Evolutionary conservation across 2,888 invertebrate species (phyloP).

Genomic region (Caenorhabditis sp.): DNA sequence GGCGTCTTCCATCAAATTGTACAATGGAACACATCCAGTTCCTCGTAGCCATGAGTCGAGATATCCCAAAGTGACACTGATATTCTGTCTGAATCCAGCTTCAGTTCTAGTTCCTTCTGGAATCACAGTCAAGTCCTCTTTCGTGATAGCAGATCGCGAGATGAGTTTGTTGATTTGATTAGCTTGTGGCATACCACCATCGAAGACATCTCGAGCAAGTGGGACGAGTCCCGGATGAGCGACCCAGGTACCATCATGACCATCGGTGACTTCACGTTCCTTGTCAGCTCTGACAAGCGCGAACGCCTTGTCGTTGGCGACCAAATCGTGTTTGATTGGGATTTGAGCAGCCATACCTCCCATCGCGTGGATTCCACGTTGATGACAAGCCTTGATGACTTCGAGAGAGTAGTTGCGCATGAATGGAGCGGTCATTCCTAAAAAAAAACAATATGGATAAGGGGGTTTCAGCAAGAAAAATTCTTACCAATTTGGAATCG

Average conservation of each 20-base stretch:
- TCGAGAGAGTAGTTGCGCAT: slow-evolving; percentile 77
- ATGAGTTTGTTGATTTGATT: slow-evolving; percentile 66
- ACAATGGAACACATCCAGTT: slow-evolving; percentile 78
- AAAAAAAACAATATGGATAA: no score
- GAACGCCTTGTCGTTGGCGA: slow-evolving; percentile 60
- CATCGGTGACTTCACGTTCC: slow-evolving; percentile 71
- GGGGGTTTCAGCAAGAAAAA: no score
- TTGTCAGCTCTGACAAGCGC: slow-evolving; percentile 70
- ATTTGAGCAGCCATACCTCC: slow-evolving; percentile 76
- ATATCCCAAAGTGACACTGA: slow-evolving; percentile 78
- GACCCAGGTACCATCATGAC: slow-evolving; percentile 80
- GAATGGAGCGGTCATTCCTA: slow-evolving; percentile 77
- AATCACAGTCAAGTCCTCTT: slow-evolving; percentile 71
- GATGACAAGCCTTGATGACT: slow-evolving; percentile 71
- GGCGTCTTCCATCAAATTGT: slow-evolving; percentile 79
- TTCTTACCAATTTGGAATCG: slow-evolving; percentile 74
- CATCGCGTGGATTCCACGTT: slow-evolving; percentile 73
- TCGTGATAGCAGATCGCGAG: slow-evolving; percentile 41
- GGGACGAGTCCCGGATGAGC: slow-evolving; percentile 78
- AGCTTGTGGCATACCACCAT: slow-evolving; percentile 45
- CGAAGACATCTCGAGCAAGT: slow-evolving; percentile 67
- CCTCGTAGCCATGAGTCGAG: slow-evolving; percentile 80
- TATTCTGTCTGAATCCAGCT: slow-evolving; percentile 78
- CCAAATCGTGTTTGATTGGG: slow-evolving; percentile 72
- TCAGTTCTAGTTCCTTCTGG: slow-evolving; percentile 78